Evolutionary conservation across 1,140 invertebrate species (phyloP).

Genomic region (Orchestia grillus): DNA sequence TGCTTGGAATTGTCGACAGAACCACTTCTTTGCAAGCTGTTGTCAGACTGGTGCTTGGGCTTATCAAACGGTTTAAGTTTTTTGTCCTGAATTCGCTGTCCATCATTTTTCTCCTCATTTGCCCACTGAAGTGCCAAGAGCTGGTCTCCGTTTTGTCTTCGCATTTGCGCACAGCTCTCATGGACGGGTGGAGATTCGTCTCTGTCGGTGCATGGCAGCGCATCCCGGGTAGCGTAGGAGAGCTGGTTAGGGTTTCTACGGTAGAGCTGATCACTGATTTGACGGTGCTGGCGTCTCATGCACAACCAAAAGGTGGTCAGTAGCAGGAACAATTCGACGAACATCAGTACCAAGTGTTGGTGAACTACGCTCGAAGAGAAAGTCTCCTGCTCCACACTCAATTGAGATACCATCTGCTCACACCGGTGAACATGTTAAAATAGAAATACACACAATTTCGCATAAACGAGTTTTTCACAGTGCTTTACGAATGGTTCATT

Average conservation of each 20-base stretch:
- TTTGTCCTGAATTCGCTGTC: background rate
- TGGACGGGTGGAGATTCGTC: background rate
- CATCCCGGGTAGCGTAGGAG: background rate
- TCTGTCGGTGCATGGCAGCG: background rate
- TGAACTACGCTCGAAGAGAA: constrained; percentile 69
- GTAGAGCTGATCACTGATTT: constrained; percentile 27
- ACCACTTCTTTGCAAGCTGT: background rate
- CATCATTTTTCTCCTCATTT: background rate
- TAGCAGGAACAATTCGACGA: constrained; percentile 74
- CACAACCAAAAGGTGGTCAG: constrained; percentile 73
- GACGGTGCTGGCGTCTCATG: constrained; percentile 69
- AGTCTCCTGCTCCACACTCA: constrained; percentile 70
- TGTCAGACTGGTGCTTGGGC: background rate
- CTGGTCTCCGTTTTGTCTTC: background rate
- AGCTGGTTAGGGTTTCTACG: background rate
- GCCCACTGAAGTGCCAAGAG: constrained; percentile 18
- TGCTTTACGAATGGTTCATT: background rate
- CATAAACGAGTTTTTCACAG: background rate
- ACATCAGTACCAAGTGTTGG: constrained; percentile 74
- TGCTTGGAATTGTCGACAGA: constrained; percentile 7
- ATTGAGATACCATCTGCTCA: constrained; percentile 71
- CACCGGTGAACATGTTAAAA: constrained; percentile 69
- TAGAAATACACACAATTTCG: background rate
- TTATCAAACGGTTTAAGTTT: background rate
- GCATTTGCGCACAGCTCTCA: background rate